Conservation (phyloP, 2,113 vertebrate species). For the Ovis aries region ARS-UI_Ramb_v3.0 NC_056057.1:52575001-52575500, state of each 20-base stretch:
- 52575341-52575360: neutral
- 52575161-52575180: neutral
- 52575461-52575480: neutral
- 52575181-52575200: neutral
- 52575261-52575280: neutral
- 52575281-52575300: neutral
- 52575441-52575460: neutral
- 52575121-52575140: neutral
- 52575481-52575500: slow-evolving; percentile 13
- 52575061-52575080: neutral
- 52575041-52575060: neutral
- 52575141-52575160: neutral
- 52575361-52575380: neutral
- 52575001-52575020: neutral
- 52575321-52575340: neutral
- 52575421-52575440: neutral
- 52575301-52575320: neutral
- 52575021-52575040: neutral
- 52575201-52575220: neutral
- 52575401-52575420: neutral
- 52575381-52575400: neutral
- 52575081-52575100: neutral
- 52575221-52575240: neutral
- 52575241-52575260: neutral
- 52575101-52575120: neutral